Evolutionary conservation across 2,888 invertebrate genomes (phyloP), one percentile per base, ranked within the genome.

Genomic region (Gibbula magus): DNA sequence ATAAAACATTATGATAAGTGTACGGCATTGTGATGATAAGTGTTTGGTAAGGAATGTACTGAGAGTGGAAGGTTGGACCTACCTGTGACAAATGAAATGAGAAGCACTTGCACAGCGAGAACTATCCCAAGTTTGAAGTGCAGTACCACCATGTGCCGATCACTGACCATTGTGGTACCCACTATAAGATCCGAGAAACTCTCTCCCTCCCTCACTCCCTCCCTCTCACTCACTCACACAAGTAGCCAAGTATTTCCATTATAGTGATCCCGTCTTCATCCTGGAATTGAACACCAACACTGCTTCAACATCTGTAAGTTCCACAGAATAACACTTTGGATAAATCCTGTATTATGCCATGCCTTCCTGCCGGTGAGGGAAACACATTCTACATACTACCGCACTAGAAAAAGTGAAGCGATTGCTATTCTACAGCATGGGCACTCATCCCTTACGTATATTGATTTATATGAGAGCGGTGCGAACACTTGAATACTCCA

Each of bases 401-500:
- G 70, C 70, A 35, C 35, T 35, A 70, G 70, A 70, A 61, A 61
- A 61, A 61, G 61, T 61, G 61, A 61, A 39, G 35, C 70, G 70
- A 39, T 70, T 70, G 39, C 70, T 70, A 39, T 70, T 70, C 70
- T 35, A 35, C 70, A 13, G 20, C 35, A 70, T 16, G 39, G 35
- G 8, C 32, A 35, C 29, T 35, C 39, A 70, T 70, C 70, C 70
- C 39, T 32, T 70, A 20, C 39, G 35, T 70, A 35, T 70, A 70
- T 70, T 70, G 70, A 70, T 70, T 70, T 32, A 39, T 70, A 70
- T 70, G n/a, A n/a, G 35, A 35, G 70, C 32, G 18, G 32, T 32
- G 70, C 70, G 70, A 70, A 70, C 70, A 39, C 70, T 70, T 32
- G 35, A 70, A 70, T 70, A 70, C 70, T 70, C 70, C 39, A 35